phyloP scores from a whole-genome alignment of 2,797 vertebrate species.

The Danionella dracula region DNA sequence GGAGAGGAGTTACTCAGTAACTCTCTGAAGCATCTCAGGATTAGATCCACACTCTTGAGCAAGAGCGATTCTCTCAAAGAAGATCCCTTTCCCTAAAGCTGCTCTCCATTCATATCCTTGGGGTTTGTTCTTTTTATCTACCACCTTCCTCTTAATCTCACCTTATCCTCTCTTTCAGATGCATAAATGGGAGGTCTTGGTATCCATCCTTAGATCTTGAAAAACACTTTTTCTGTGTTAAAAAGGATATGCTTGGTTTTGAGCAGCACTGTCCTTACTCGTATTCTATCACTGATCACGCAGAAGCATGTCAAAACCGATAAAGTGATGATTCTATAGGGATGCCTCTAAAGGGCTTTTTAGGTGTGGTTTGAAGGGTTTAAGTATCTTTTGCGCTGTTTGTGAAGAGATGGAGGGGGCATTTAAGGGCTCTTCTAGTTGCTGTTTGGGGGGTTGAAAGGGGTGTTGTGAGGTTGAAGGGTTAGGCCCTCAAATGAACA shows the following conservation, averaged over 20 bases:
- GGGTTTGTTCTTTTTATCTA: slow-evolving; percentile 11
- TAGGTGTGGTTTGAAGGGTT: background rate
- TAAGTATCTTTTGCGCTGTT: background rate
- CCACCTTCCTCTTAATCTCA: background rate
- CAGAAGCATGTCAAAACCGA: too few species aligned
- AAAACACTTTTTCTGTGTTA: too few species aligned
- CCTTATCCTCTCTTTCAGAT: background rate
- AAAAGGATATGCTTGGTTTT: too few species aligned
- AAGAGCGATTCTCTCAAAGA: slow-evolving; percentile 1
- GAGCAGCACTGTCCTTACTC: too few species aligned
- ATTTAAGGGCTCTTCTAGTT: slow-evolving; percentile 24
- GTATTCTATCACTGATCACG: too few species aligned
- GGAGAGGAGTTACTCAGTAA: slow-evolving; percentile 50
- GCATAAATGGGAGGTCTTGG: background rate
- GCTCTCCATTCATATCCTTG: slow-evolving; percentile 5
- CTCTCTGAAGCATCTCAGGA: slow-evolving; percentile 38
- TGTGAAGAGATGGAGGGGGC: background rate
- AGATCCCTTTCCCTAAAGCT: slow-evolving; percentile 26
- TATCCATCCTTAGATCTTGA: too few species aligned
- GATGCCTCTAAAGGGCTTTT: background rate
- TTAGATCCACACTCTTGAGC: slow-evolving; percentile 32
- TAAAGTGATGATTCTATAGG: too few species aligned
- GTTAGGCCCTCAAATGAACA: slow-evolving; percentile 74
- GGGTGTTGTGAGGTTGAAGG: slow-evolving; percentile 54
- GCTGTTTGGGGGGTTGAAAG: slow-evolving; percentile 20